A percentile compares a stretch with the other conserved stretches of the same genome.
Evolutionary conservation across 2,888 invertebrate species (phyloP).

Genomic region (Psylliodes chrysocephalus): DNA sequence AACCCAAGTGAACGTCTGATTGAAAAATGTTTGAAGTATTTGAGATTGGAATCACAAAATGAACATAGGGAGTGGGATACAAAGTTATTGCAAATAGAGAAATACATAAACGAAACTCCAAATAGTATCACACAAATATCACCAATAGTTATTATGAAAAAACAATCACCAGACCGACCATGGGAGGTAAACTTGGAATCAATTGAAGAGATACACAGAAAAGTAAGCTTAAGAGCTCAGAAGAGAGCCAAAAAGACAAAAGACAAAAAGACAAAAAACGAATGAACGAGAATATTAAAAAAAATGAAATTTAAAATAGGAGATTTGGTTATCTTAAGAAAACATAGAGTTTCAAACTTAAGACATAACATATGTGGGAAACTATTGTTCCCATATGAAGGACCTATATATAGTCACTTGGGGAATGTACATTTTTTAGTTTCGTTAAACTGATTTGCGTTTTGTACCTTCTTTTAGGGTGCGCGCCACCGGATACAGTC

Average conservation of each 20-base stretch:
- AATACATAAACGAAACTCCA: conserved; percentile 15
- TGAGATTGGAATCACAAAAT: too few relatives aligned
- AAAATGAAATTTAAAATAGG: conserved; percentile 5
- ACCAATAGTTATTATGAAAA: not conserved
- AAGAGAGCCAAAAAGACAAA: conserved; percentile 1
- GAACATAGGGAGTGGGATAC: conserved; percentile 9
- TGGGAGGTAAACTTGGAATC: conserved; percentile 1
- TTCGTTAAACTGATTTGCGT: too few relatives aligned
- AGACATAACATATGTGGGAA: conserved; percentile 11
- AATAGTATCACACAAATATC: conserved; percentile 10
- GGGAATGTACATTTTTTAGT: too few relatives aligned
- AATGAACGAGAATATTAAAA: not conserved
- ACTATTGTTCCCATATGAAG: conserved; percentile 20
- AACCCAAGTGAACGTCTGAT: too few relatives aligned
- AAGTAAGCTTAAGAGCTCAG: conserved; percentile 3
- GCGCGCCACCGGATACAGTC: too few relatives aligned
- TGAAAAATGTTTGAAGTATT: not conserved
- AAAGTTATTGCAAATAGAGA: not conserved
- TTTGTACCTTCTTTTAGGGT: too few relatives aligned
- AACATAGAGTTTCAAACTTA: conserved; percentile 7
- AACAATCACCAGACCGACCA: conserved; percentile 18
- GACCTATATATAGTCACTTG: too few relatives aligned
- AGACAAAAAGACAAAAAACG: conserved; percentile 6
- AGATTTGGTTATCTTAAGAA: conserved; percentile 18
- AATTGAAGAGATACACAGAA: conserved; percentile 4